A percentile compares a stretch with the other conserved stretches of the same genome.
Conservation (phyloP, 1,140 invertebrate genomes). For the Ditylenchus dipsaci region DNA sequence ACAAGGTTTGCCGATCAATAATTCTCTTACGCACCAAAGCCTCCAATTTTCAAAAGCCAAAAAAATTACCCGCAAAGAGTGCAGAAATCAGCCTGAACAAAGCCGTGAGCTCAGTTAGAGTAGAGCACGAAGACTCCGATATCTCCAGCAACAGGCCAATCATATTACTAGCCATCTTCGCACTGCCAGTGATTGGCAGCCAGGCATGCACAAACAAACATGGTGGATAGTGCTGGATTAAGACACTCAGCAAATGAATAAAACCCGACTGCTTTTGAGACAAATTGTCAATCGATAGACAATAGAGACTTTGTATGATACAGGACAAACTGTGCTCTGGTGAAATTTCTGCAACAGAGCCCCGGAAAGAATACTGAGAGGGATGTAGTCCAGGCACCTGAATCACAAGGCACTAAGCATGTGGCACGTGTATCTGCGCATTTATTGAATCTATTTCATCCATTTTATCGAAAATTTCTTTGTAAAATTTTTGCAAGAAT, state of each 20-base stretch:
- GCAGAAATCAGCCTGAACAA: conserved; percentile 14
- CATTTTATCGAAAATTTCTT: too few relatives aligned
- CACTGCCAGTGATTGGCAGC: background rate
- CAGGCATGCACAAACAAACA: background rate
- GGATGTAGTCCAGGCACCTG: conserved; percentile 23
- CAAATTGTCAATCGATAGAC: background rate
- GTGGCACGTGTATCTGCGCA: too few relatives aligned
- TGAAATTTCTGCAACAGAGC: background rate
- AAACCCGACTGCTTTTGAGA: background rate
- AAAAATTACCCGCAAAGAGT: conserved; percentile 19
- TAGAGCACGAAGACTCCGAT: conserved; percentile 7
- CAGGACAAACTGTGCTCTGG: conserved; percentile 9
- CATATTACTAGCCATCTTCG: background rate
- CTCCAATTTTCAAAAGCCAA: background rate
- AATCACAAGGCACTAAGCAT: too few relatives aligned
- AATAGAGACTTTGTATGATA: background rate
- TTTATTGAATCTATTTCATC: too few relatives aligned
- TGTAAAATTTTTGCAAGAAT: too few relatives aligned
- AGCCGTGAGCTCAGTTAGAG: conserved; percentile 14
- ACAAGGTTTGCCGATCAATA: too few relatives aligned
- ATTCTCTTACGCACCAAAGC: too few relatives aligned
- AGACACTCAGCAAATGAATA: background rate
- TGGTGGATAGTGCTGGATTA: conserved; percentile 9
- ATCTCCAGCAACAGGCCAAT: conserved; percentile 15
- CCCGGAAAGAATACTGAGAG: conserved; percentile 13